Conservation (phyloP, 1,140 invertebrate species). For the Catajapyx aquilonaris region DNA sequence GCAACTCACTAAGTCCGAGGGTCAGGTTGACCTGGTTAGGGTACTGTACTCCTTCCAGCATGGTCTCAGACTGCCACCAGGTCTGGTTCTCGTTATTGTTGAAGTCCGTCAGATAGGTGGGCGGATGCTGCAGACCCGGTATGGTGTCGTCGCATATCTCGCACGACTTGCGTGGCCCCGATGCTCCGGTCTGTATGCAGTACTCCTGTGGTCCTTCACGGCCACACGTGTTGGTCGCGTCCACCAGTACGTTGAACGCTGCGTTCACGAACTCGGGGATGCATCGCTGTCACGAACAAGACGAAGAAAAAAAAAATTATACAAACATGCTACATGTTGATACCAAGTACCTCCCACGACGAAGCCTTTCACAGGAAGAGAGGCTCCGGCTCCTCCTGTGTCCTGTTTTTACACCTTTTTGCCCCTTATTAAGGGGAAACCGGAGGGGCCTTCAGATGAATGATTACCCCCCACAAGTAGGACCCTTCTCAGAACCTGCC, state of each 20-base stretch:
- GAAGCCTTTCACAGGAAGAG: no score
- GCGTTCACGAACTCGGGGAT: slow-evolving; percentile 92
- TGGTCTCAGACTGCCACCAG: slow-evolving; percentile 98
- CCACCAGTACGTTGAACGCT: slow-evolving; percentile 65
- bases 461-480: no score
- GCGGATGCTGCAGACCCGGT: slow-evolving; percentile 37
- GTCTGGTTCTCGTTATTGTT: slow-evolving; percentile 74
- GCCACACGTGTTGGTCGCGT: slow-evolving; percentile 91
- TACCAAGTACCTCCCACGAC: no score
- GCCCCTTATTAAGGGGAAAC: no score
- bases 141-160: slow-evolving; percentile 30
- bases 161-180: slow-evolving; percentile 30
- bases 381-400: no score
- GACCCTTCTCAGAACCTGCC: no score
- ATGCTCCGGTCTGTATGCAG: slow-evolving; percentile 67
- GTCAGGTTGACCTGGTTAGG: slow-evolving; percentile 84
- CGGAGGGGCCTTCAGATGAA: no score
- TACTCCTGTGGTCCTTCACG: slow-evolving; percentile 48
- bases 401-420: no score
- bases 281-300: slow-evolving; percentile 65
- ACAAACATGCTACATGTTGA: no score
- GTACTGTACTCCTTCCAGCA: slow-evolving; percentile 77
- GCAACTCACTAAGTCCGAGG: slow-evolving; percentile 61
- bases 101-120: slow-evolving; percentile 71
- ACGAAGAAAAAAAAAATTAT: no score